phyloP scores from a whole-genome alignment of 2,797 vertebrate genomes.

The Furcifer pardalis region DNA sequence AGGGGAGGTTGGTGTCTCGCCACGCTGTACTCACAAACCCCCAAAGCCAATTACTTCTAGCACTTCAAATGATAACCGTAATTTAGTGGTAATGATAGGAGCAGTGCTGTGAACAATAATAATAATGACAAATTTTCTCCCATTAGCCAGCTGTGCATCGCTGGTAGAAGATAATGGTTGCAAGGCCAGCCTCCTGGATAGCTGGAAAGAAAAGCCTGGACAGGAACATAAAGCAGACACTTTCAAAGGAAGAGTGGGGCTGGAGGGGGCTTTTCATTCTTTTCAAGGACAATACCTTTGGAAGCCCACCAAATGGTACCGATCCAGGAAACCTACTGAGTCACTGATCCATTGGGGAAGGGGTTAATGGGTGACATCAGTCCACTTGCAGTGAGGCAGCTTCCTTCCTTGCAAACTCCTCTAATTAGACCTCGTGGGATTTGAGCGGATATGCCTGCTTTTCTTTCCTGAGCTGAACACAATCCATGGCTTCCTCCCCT shows the following conservation, averaged over 20 bases:
- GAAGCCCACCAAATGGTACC: neutral
- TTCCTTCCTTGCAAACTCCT: constrained; percentile 16
- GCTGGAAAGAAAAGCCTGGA: neutral
- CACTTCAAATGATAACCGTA: constrained; percentile 11
- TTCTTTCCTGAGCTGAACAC: neutral
- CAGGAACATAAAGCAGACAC: fast-evolving
- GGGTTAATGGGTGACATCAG: neutral
- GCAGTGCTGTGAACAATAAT: constrained; percentile 17
- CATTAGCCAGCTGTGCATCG: constrained; percentile 31
- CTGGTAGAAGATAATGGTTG: neutral
- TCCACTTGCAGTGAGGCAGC: neutral
- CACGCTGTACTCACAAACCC: constrained; percentile 1
- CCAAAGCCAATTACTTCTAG: constrained; percentile 20
- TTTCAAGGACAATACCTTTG: neutral
- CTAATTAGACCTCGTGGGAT: constrained; percentile 59
- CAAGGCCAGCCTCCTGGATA: neutral
- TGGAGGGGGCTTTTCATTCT: neutral
- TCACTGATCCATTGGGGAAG: neutral
- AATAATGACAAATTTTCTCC: constrained; percentile 13
- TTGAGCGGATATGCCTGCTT: constrained; percentile 24
- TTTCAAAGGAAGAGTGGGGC: no score
- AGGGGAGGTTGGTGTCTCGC: neutral
- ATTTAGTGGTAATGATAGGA: constrained; percentile 27
- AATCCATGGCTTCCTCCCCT: neutral
- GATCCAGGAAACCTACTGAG: neutral